Base-by-base conservation (phyloP, 2,888 invertebrate genomes). In the Thymelicus lineola region DNA sequence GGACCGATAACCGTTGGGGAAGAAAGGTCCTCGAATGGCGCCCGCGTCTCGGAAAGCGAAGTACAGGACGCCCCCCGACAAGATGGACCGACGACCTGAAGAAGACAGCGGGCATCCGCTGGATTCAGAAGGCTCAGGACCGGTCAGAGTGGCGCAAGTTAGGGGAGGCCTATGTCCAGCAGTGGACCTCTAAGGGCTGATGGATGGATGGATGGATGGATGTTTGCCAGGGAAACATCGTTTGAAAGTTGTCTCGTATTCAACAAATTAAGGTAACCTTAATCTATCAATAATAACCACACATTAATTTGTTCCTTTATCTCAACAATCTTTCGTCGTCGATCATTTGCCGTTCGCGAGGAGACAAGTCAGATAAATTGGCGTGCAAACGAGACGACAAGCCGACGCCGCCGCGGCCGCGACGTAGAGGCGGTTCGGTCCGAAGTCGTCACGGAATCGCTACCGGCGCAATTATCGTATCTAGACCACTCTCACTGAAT, bases 401-500 rank as follows among this genome's bases (percentile, higher is more conserved):
- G 68, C 73, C 71, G 60, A 45, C 70, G 72, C 66, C 28, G 28
- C 28, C 4, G 5, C 70, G 72, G 72, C 66, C 28, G 28, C 28
- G 28, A 28, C 70, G 72, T 68, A 74, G 69, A 75, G 73, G 72
- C 84, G 77, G 82, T 83, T 84, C 83, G 83, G 76, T 78, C 74
- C 81, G 78, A 79, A 80, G 84, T 80, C 87, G 88, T 89, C 90
- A 88, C 88, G 86, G 87, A 86, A 78, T 82, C 77, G 80, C 89
- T 88, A 89, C 91, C 90, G 88, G 83, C 88, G 89, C 89, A 90
- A 91, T 91, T 90, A 91, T 87, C 87, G 85, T 82, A 92, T 89
- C 90, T 91, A 91, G 93, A 92, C 89, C 93, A 93, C 93, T 93
- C 93, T 93, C 93, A 89, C 93, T 93, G 86, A 85, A 85, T 89